phyloP scores from a whole-genome alignment of 2,113 vertebrate species.

The Eurystomus gularis region DNA sequence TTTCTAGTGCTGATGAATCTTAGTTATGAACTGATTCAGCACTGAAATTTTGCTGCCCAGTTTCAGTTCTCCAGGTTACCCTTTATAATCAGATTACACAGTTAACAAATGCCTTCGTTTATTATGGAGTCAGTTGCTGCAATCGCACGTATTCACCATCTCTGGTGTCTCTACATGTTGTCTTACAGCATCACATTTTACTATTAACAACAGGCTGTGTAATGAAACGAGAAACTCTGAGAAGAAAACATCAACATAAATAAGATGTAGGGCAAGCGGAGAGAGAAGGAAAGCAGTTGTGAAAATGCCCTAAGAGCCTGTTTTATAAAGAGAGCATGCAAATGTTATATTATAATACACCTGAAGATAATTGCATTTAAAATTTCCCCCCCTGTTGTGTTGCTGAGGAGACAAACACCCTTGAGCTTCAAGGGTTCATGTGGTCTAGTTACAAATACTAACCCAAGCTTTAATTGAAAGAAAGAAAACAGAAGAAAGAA shows the following conservation, averaged over 20 bases:
- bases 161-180: background rate
- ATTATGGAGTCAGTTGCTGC: background rate
- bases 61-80: background rate
- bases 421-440: background rate
- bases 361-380: constrained; percentile 42
- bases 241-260: constrained; percentile 23
- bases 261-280: background rate
- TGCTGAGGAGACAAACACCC: constrained; percentile 6
- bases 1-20: background rate
- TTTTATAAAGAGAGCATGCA: background rate
- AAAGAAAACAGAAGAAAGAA: too few relatives aligned
- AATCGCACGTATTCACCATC: background rate
- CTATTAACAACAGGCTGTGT: background rate
- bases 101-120: background rate
- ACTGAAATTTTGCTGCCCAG: background rate
- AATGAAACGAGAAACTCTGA: constrained; percentile 13
- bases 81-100: background rate
- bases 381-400: background rate
- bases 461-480: background rate
- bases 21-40: background rate
- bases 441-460: background rate
- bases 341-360: background rate
- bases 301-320: constrained; percentile 32
- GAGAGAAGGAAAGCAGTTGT: background rate
- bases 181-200: background rate